Evolutionary conservation across 2,113 vertebrate species (phyloP).

Genomic region (Trematomus loennbergii): DNA sequence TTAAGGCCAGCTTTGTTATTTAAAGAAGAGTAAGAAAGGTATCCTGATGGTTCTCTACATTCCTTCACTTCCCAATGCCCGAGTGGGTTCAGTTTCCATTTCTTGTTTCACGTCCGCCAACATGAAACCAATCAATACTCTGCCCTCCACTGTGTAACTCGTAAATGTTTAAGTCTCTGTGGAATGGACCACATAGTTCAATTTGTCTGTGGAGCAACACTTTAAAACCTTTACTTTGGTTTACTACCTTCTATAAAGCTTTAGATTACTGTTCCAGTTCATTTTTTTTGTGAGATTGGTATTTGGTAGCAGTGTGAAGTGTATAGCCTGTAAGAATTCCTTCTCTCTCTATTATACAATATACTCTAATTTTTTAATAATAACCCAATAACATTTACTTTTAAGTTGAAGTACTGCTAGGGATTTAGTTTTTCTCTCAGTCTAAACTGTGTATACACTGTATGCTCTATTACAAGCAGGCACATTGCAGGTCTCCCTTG

Average conservation of each 20-base stretch:
- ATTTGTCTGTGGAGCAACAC: constrained; percentile 1
- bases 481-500: no score
- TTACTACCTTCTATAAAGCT: background rate
- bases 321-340: no score
- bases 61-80: background rate
- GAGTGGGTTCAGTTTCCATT: background rate
- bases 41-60: background rate
- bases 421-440: background rate
- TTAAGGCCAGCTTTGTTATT: background rate
- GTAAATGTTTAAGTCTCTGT: constrained; percentile 43
- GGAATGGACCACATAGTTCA: constrained; percentile 2
- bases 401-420: no score
- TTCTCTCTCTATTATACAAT: no score
- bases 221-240: background rate
- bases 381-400: no score
- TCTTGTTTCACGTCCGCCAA: no score
- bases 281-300: background rate
- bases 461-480: constrained; percentile 18
- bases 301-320: background rate
- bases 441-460: background rate
- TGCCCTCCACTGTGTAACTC: no score
- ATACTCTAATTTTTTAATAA: no score
- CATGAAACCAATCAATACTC: no score
- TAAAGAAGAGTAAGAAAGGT: background rate
- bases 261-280: background rate